phyloP scores from a whole-genome alignment of 2,797 vertebrate species.

The Xiphophorus birchmanni region DNA sequence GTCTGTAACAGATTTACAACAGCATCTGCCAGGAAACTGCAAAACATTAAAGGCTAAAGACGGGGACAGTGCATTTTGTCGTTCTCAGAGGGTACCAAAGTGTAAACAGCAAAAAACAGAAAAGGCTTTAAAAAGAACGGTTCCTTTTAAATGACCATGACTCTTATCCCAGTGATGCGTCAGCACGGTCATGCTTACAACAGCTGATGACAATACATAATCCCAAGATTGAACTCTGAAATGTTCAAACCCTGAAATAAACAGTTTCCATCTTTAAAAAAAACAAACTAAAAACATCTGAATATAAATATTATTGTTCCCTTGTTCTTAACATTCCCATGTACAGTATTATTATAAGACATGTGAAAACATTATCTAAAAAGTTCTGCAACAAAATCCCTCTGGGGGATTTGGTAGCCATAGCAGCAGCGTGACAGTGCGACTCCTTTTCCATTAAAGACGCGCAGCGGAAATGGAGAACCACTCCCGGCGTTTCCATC shows the following conservation, averaged over 20 bases:
- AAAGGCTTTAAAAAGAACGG: constrained; percentile 44
- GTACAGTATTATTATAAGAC: constrained; percentile 60
- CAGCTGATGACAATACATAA: background rate
- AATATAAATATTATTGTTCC: constrained; percentile 52
- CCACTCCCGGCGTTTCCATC: constrained; percentile 2
- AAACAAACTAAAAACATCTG: constrained; percentile 13
- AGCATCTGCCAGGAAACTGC: constrained; percentile 28
- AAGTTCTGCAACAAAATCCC: constrained; percentile 32
- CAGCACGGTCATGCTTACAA: constrained; percentile 19
- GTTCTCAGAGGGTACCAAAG: constrained; percentile 58
- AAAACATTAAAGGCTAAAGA: constrained; percentile 15
- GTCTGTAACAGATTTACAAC: constrained; percentile 27
- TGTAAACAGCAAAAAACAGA: constrained; percentile 58
- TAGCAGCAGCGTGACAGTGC: constrained; percentile 38
- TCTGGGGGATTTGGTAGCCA: constrained; percentile 44
- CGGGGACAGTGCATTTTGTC: constrained; percentile 53
- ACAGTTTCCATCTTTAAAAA: constrained; percentile 1
- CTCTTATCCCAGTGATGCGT: constrained; percentile 25
- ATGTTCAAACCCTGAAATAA: constrained; percentile 11
- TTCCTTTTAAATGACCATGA: constrained; percentile 52
- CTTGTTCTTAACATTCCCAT: constrained; percentile 47
- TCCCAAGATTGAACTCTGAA: constrained; percentile 24
- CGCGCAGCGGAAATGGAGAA: background rate
- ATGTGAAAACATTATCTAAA: constrained; percentile 37
- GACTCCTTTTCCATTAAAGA: constrained; percentile 23